Percentiles rank a stretch among this genome's conserved stretches.
Conservation (phyloP, 2,113 vertebrate species). For the Takifugu bimaculatus region DNA sequence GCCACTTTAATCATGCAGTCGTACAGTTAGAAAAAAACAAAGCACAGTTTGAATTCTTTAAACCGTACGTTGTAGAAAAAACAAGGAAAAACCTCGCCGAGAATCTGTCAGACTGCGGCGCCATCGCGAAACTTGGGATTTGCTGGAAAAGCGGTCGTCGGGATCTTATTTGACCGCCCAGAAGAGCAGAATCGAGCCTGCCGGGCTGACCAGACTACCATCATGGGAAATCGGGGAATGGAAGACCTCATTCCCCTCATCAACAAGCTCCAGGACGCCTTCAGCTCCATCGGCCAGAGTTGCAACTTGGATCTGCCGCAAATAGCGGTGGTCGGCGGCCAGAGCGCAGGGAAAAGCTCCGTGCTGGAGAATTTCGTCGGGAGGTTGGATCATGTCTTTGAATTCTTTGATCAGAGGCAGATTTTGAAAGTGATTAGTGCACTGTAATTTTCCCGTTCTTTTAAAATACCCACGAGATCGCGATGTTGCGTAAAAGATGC, state of each 20-base stretch:
- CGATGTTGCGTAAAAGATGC: constrained; percentile 43
- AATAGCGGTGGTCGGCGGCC: constrained; percentile 94
- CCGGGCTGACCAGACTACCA: constrained; percentile 42
- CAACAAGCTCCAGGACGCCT: constrained; percentile 96
- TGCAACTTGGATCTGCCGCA: constrained; percentile 94
- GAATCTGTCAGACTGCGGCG: background rate
- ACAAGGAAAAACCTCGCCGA: background rate
- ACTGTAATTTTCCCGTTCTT: no score
- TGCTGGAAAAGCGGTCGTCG: constrained; percentile 9
- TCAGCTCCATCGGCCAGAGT: constrained; percentile 95
- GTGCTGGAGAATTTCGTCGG: constrained; percentile 96
- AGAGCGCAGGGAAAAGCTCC: constrained; percentile 96
- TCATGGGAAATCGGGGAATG: constrained; percentile 97
- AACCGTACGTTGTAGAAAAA: no score
- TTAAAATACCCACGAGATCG: background rate
- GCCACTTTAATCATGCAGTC: constrained; percentile 30
- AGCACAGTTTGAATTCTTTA: background rate
- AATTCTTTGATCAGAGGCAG: background rate
- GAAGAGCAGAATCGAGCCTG: constrained; percentile 11
- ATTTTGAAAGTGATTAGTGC: background rate
- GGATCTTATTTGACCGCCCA: constrained; percentile 7
- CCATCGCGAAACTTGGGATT: constrained; percentile 42
- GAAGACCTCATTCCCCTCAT: constrained; percentile 95
- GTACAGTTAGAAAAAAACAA: no score
- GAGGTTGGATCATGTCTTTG: constrained; percentile 69